Evolutionary conservation across 2,888 invertebrate genomes (phyloP).

Genomic region (Dryobota labecula): DNA sequence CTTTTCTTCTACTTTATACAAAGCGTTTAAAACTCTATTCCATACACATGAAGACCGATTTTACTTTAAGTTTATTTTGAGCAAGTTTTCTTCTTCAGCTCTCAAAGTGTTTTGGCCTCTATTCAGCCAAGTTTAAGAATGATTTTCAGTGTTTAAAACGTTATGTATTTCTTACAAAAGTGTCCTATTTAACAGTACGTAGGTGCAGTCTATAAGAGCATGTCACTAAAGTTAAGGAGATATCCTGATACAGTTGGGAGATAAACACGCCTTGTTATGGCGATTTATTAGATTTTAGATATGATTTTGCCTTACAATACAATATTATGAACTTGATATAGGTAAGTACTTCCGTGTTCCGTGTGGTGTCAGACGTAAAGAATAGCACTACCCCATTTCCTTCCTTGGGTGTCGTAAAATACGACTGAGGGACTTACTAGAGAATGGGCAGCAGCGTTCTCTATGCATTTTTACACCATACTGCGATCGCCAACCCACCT

Average conservation of each 20-base stretch:
- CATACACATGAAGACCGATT: constrained; percentile 6
- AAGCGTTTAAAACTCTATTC: constrained; percentile 57
- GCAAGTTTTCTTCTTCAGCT: constrained; percentile 42
- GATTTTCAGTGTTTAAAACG: constrained; percentile 6
- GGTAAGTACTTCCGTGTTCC: no score
- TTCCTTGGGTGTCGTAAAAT: no score
- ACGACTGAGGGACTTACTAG: no score
- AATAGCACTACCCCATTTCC: no score
- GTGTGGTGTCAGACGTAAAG: no score
- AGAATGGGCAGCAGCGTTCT: no score
- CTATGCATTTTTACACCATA: no score
- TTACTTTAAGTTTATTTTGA: constrained; percentile 1
- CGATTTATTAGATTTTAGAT: constrained; percentile 1
- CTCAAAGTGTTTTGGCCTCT: constrained; percentile 41
- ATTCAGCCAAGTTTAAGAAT: background rate
- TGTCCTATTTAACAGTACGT: constrained; percentile 37
- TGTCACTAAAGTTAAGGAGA: constrained; percentile 26
- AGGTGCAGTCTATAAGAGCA: constrained; percentile 40
- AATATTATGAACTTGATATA: no score
- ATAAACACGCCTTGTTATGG: constrained; percentile 4
- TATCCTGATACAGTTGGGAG: constrained; percentile 24
- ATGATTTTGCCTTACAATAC: background rate
- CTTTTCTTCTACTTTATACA: constrained; percentile 64
- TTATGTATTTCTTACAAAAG: constrained; percentile 16
- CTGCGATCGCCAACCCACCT: no score